phyloP scores from a whole-genome alignment of 2,888 invertebrate species.

The Epsilonema sp. region DNA sequence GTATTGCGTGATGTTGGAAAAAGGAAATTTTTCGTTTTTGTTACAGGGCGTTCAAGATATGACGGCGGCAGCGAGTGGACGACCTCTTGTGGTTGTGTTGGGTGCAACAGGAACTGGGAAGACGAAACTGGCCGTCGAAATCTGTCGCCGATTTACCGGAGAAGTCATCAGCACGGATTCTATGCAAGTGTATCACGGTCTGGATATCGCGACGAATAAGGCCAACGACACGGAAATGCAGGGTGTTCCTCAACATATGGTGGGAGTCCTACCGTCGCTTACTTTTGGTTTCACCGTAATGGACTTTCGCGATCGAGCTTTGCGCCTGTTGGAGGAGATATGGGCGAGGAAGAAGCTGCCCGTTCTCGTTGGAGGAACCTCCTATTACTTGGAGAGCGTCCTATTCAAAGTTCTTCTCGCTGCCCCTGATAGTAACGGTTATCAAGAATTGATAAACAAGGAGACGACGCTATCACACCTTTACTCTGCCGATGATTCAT shows the following conservation, averaged over 20 bases:
- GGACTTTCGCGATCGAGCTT: conserved; percentile 57
- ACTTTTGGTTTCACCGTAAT: conserved; percentile 34
- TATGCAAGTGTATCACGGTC: conserved; percentile 83
- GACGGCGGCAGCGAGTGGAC: too few relatives aligned
- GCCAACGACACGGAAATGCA: conserved; percentile 54
- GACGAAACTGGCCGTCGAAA: conserved; percentile 72
- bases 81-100: conserved; percentile 50
- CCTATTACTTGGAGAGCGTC: conserved; percentile 85
- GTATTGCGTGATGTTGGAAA: too few relatives aligned
- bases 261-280: conserved; percentile 41
- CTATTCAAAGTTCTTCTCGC: conserved; percentile 56
- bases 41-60: too few relatives aligned
- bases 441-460: too few relatives aligned
- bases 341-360: conserved; percentile 51
- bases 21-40: too few relatives aligned
- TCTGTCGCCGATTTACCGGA: conserved; percentile 59
- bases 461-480: too few relatives aligned
- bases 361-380: conserved; percentile 82
- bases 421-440: too few relatives aligned
- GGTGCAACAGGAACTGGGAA: conserved; percentile 90
- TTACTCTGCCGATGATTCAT: too few relatives aligned
- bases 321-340: conserved; percentile 47
- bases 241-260: conserved; percentile 57
- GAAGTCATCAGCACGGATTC: conserved; percentile 94
- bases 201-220: conserved; percentile 83